Conservation (phyloP, 1,140 invertebrate species). For the Scylla paramamosain region DNA sequence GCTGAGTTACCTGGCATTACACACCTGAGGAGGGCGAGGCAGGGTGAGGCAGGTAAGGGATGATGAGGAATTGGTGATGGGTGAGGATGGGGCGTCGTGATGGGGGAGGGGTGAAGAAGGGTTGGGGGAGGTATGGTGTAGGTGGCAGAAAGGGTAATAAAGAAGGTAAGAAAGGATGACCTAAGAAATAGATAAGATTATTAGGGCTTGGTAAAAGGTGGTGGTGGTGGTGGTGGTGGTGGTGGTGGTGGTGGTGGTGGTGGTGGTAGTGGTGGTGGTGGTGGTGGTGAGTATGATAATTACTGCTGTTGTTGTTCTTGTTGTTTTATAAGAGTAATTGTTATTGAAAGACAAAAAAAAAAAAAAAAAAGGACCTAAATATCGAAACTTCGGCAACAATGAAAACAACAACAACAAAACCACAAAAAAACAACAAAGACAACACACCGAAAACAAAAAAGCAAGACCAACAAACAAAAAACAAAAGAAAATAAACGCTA, state of each 20-base stretch:
- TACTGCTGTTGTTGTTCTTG: too few relatives aligned
- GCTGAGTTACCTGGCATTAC: slow-evolving; percentile 15
- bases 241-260: not conserved
- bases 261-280: not conserved
- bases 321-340: too few relatives aligned
- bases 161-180: not conserved
- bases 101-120: not conserved
- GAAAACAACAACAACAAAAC: not conserved
- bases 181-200: not conserved
- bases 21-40: not conserved
- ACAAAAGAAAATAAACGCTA: too few relatives aligned
- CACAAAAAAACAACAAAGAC: not conserved
- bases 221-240: not conserved
- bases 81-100: too few relatives aligned
- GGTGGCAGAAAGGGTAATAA: not conserved
- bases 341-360: too few relatives aligned
- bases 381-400: not conserved
- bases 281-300: not conserved
- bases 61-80: not conserved
- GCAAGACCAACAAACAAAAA: not conserved
- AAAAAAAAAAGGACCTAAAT: not conserved
- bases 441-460: not conserved
- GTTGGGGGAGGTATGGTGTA: not conserved
- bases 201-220: not conserved
- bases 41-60: not conserved